Conservation (phyloP, 23 tunicate genomes). For the Botrylloides violaceus region DNA sequence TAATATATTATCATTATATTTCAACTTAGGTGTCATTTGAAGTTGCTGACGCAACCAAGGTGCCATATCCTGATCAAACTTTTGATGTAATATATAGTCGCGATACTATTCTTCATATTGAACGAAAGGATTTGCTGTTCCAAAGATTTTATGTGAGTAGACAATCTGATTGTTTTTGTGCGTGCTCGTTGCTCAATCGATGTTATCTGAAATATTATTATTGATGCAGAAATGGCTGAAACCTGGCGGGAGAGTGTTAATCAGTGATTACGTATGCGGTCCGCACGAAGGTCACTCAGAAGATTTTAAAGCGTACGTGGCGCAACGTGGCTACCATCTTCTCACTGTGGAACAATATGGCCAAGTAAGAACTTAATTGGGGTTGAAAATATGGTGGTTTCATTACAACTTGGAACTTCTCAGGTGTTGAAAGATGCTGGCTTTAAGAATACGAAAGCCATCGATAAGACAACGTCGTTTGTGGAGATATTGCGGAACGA, state of each 20-base stretch:
- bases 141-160: constrained; percentile 17
- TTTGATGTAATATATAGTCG: constrained; percentile 38
- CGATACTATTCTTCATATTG: constrained; percentile 35
- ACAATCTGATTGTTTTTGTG: not conserved
- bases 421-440: constrained; percentile 24
- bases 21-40: constrained; percentile 17
- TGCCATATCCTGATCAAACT: constrained; percentile 11
- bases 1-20: not conserved
- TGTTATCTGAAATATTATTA: no score
- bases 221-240: constrained; percentile 33
- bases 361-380: no score
- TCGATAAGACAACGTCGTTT: constrained; percentile 19
- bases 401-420: not conserved
- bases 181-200: no score
- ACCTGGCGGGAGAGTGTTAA: constrained; percentile 37
- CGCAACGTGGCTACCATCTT: constrained; percentile 31
- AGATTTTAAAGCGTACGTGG: constrained; percentile 26
- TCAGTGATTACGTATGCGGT: constrained; percentile 32
- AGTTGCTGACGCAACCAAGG: constrained; percentile 33
- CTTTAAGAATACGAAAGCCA: constrained; percentile 14
- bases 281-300: constrained; percentile 20
- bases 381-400: not conserved
- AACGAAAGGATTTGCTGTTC: constrained; percentile 21
- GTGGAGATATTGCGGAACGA: constrained; percentile 27
- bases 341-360: constrained; percentile 34